Evolutionary conservation across 2,113 vertebrate genomes (phyloP), one percentile per base, ranked within the genome.

Genomic region (Oceanodroma tethys): DNA sequence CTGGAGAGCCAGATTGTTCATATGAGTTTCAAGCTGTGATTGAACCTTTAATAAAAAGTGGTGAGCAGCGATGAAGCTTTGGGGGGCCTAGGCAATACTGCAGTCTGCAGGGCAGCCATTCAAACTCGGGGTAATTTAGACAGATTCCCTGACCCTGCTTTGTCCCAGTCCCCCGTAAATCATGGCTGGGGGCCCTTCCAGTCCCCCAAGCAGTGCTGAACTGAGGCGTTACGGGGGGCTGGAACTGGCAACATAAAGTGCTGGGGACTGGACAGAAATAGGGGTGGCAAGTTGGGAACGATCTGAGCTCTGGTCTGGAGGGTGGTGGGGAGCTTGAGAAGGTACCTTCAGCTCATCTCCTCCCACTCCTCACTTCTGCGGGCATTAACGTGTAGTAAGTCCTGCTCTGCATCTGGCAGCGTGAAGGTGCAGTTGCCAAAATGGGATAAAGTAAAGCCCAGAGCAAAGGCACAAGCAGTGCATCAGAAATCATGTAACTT

Each of bases 171-270:
- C n/a, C 42, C 11, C 13, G 3, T 65, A 52, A 79, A 60, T 81
- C 47, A 34, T 36, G 40, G 12, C 50, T 81, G 30, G 17, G 17
- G 36, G 21, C 30, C 26, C 34, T 56, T 56, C 87, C 68, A 81
- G n/a, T 43, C 29, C 32, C 53, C 12, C 16, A 50, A 7, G n/a
- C 8, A 38, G 48, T 6, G 19, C 47, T 75, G 73, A 81, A 45
- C 0, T 36, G 16, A 38, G 53, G 10, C 68, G 40, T 38, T 56
- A 38, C 0, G 0, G 3, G 3, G 4, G 20, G 18, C 40, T 53
- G 45, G 52, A 90, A 52, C 16, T 48, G 42, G 36, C 30, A 65
- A 27, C 11, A 2, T 25, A 7, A 36, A 40, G 27, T 72, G 21
- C 52, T 55, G 34, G 25, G 14, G 18, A 15, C 32, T 42, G 76